Percentiles rank a stretch among this genome's conserved stretches.
Evolutionary conservation across 2,888 invertebrate species (phyloP).

Genomic region (Luperina testacea): DNA sequence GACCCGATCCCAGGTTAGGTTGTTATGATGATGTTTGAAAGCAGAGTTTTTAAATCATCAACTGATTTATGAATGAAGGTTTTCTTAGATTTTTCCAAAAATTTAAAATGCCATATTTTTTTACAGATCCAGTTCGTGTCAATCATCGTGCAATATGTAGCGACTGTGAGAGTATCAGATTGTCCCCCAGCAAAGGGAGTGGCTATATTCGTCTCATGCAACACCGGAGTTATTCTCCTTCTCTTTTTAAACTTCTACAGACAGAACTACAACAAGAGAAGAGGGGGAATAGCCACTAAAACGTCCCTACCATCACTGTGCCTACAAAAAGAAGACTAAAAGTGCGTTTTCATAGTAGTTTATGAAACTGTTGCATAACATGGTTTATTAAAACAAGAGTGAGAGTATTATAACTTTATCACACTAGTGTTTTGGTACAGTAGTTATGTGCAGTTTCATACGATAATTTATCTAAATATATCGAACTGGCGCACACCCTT

Average conservation of each 20-base stretch:
- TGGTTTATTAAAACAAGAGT: neutral
- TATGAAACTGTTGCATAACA: neutral
- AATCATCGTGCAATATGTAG: conserved; percentile 89
- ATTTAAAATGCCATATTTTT: neutral
- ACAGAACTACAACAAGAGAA: conserved; percentile 78
- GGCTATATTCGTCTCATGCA: conserved; percentile 89
- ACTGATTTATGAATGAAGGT: neutral
- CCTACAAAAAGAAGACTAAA: conserved; percentile 59
- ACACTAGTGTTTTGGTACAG: neutral
- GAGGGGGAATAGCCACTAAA: conserved; percentile 28
- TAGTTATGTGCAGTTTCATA: neutral
- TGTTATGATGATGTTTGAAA: neutral
- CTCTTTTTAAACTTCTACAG: conserved; percentile 92
- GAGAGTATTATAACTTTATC: neutral
- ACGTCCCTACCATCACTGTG: conserved; percentile 52
- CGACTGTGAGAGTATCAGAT: conserved; percentile 87
- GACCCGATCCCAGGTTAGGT: neutral
- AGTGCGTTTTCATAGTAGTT: neutral
- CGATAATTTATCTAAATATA: neutral
- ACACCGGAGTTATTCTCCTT: conserved; percentile 90
- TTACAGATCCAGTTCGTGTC: conserved; percentile 91
- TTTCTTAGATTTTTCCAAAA: neutral
- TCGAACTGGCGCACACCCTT: neutral
- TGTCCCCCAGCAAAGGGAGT: conserved; percentile 91
- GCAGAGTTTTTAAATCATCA: neutral